Conservation (phyloP, 2,888 invertebrate genomes). For the Esperia sulphurella region DNA sequence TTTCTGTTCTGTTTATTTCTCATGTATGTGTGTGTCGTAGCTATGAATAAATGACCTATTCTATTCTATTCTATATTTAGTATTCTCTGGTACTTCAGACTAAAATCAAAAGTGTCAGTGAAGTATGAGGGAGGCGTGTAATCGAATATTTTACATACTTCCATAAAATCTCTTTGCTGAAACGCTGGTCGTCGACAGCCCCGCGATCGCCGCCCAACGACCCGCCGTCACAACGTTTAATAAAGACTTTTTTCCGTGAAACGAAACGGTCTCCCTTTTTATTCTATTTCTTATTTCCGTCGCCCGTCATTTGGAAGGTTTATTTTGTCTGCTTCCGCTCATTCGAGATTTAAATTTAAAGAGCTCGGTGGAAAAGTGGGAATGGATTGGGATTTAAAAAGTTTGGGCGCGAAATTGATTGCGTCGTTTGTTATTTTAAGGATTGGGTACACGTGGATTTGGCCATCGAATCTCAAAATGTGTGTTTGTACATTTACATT, state of each 20-base stretch:
- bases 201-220: neutral
- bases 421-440: no score
- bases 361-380: neutral
- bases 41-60: no score
- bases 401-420: neutral
- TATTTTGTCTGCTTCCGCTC: slow-evolving; percentile 4
- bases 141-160: neutral
- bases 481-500: no score
- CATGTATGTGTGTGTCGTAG: no score
- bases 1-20: no score
- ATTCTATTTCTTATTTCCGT: slow-evolving; percentile 9
- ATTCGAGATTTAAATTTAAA: slow-evolving; percentile 1
- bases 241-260: slow-evolving; percentile 5
- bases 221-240: slow-evolving; percentile 1
- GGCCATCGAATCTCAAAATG: no score
- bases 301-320: slow-evolving; percentile 6
- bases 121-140: no score
- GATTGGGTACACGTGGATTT: no score
- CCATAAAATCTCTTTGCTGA: neutral
- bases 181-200: neutral
- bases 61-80: no score
- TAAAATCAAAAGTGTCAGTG: no score
- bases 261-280: neutral
- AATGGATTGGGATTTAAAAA: neutral
- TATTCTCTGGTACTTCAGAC: no score